phyloP scores from a whole-genome alignment of 2,113 vertebrate species.

The Burhinus oedicnemus region DNA sequence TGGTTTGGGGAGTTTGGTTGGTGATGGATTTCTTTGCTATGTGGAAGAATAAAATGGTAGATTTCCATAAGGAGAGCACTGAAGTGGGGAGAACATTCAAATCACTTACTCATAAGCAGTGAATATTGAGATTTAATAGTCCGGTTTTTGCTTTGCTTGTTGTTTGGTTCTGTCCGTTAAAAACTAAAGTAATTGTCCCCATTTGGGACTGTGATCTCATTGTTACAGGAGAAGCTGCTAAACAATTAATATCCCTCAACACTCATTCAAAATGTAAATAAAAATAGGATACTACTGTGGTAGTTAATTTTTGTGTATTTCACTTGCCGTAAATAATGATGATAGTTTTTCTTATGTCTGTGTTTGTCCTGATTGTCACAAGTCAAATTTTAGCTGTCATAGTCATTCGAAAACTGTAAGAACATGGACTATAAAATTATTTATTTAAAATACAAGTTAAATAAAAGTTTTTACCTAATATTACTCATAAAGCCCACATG shows the following conservation, averaged over 20 bases:
- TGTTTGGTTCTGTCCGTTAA: background rate
- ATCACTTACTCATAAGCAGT: background rate
- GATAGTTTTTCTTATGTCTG: background rate
- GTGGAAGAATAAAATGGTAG: background rate
- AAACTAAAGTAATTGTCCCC: background rate
- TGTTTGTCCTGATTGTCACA: background rate
- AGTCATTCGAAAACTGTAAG: background rate
- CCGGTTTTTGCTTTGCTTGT: background rate
- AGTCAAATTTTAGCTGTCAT: background rate
- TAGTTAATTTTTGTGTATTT: constrained; percentile 8
- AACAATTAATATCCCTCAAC: too few relatives aligned
- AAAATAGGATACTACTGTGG: background rate
- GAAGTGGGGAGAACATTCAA: background rate
- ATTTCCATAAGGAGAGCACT: background rate
- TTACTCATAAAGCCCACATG: background rate
- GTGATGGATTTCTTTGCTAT: background rate
- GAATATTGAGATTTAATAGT: background rate
- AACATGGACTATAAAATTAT: background rate
- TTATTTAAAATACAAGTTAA: background rate
- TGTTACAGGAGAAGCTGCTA: too few relatives aligned
- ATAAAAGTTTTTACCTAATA: background rate
- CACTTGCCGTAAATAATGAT: background rate
- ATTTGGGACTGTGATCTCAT: background rate
- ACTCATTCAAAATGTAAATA: background rate
- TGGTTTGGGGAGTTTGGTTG: background rate